Evolutionary conservation across 2,888 invertebrate genomes (phyloP), one percentile per base, ranked within the genome.

Genomic region (Cybosia mesomella): DNA sequence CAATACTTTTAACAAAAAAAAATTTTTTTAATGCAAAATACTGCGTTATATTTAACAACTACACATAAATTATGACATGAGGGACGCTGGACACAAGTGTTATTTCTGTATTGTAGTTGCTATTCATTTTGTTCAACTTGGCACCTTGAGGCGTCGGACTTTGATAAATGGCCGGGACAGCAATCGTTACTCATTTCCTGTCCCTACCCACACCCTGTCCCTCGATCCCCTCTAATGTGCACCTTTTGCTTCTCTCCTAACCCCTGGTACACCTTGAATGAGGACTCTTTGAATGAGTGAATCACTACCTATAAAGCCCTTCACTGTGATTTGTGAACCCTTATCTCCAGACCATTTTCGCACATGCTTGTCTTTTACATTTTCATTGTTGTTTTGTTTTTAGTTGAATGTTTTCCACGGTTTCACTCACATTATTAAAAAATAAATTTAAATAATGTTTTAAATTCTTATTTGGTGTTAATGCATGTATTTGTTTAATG

Each of bases 141-240:
- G 83, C 83, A 82, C 87, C 88, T 87, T 84, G 83, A 80, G 82
- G 84, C 83, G 85, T 83, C 82, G 84, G 93, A 92, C 93, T 89
- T 91, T 94, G 94, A 94, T 92, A 89, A 93, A 94, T 91, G 91
- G 84, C 86, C 87, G 88, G 89, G 88, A 87, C 85, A 89, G 87
- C 87, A 90, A 90, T 90, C 91, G 89, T 90, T 90, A 90, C 91
- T 92, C 91, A 93, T 93, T 93, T 91, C 90, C 90, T 88, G 89
- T 87, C 89, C 89, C 87, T 86, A 82, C 87, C 88, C 87, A 78
- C 78, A 85, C 85, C 87, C 87, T 87, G 85, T 79, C 76, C 76
- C 80, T 81, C 83, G 77, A 75, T 36, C 80, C 70, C 83, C 73
- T 81, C 83, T 87, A 87, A 89, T 88, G 87, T 84, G 83, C 84